Evolutionary conservation across 2,113 vertebrate species (phyloP).

Genomic region (Apodemus sylvaticus): DNA sequence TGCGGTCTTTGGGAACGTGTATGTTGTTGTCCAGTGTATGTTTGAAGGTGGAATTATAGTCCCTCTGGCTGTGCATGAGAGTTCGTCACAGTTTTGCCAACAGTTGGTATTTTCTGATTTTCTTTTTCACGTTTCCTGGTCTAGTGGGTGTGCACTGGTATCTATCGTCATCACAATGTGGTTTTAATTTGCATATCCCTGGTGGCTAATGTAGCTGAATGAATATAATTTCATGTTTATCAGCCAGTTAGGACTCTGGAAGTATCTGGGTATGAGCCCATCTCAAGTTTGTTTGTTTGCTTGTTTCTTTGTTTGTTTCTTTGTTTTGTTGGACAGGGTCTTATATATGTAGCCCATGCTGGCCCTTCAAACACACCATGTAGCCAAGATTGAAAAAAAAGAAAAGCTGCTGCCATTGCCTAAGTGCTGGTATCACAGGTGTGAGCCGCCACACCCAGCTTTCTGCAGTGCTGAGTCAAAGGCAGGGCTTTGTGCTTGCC

Average conservation of each 20-base stretch:
- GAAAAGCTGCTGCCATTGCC: background rate
- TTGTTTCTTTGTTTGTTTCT: no score
- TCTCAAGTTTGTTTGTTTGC: background rate
- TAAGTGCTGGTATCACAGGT: background rate
- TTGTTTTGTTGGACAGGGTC: background rate
- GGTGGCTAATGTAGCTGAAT: conserved; percentile 20
- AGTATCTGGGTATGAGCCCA: background rate
- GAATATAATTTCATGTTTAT: conserved; percentile 1
- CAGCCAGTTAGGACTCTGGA: conserved; percentile 28
- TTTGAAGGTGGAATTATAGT: background rate
- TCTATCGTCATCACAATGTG: conserved; percentile 6
- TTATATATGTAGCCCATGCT: background rate
- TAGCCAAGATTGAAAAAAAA: background rate
- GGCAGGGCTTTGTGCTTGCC: background rate
- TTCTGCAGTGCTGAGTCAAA: background rate
- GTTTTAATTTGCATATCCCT: conserved; percentile 68
- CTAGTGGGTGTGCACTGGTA: background rate
- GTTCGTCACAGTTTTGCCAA: conserved; percentile 4
- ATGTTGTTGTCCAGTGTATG: background rate
- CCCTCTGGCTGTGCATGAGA: background rate
- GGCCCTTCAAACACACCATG: background rate
- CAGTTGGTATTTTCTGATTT: background rate
- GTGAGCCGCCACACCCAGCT: background rate
- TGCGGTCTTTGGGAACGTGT: background rate
- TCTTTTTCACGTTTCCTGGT: conserved; percentile 15